phyloP scores from a whole-genome alignment of 1,140 invertebrate species.

The Brachionus koreanus region DNA sequence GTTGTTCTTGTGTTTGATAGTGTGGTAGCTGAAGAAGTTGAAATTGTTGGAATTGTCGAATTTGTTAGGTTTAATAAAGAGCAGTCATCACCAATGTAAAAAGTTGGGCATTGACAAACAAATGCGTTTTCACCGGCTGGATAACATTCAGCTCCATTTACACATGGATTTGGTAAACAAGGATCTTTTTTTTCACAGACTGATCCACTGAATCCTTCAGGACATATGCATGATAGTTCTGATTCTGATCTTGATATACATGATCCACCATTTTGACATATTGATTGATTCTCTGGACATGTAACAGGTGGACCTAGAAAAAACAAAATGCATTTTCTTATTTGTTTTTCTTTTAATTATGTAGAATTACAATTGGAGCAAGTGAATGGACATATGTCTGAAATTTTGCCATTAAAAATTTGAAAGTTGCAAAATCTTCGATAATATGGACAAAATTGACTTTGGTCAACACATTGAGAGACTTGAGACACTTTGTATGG shows the following conservation, averaged over 20 bases:
- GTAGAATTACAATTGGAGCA: not conserved
- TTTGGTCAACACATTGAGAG: not conserved
- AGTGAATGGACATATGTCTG: not conserved
- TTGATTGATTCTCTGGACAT: not conserved
- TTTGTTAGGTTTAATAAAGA: not conserved
- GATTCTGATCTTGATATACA: not conserved
- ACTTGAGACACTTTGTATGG: not conserved
- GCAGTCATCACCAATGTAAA: not conserved
- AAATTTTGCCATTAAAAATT: not conserved
- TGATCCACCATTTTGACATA: not conserved
- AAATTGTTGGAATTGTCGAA: not conserved
- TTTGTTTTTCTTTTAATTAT: not conserved
- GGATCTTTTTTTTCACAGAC: conserved; percentile 16
- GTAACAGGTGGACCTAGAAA: not conserved
- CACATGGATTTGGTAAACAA: not conserved
- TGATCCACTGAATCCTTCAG: not conserved
- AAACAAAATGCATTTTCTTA: not conserved
- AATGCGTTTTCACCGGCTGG: not conserved
- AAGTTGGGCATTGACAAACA: not conserved
- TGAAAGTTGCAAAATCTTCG: not conserved
- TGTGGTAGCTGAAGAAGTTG: not conserved
- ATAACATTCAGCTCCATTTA: not conserved
- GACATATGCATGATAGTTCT: not conserved
- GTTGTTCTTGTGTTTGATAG: not conserved
- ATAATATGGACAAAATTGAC: not conserved